Evolutionary conservation across 2,888 invertebrate genomes (phyloP), one percentile per base, ranked within the genome.

Genomic region (Acanthopleura granulata): DNA sequence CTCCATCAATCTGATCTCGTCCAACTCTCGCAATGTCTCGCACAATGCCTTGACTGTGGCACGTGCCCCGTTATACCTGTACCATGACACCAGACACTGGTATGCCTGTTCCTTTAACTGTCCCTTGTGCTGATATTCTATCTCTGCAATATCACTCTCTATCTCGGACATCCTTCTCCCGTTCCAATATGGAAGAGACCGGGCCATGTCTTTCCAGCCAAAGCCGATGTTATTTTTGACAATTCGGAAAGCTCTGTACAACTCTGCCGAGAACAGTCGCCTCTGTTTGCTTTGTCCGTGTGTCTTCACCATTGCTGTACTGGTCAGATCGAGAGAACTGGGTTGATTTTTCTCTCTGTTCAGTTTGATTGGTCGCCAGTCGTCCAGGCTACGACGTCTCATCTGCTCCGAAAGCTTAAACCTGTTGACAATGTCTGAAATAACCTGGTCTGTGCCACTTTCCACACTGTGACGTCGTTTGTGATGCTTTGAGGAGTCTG

Each of bases 31-130:
- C 49, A 76, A 62, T 4, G 76, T 72, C 16, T 74, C 30, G 49
- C 40, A 29, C 30, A 76, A 72, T 12, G 11, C 15, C 15, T 40
- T 72, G 12, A 74, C 72, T 6, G 74, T 30, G 9, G 74, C 76
- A 18, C 72, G 29, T 40, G 29, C 25, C 15, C 76, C 76, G 25
- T 25, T 50, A 51, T 71, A 29, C 12, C 25, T 66, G 66, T 66
- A 66, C 66, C 66, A 66, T 3, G 6, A 16, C 66, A 66, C 4
- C 51, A 72, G 22, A 25, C 50, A 61, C 71, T 77, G 77, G 40
- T 73, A 75, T 3, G 75, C 69, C 51, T 75, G 77, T 57, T 75
- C 77, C 74, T 72, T 73, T 16, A 77, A 69, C 72, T 77, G 75
- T 6, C 77, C 77, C 22, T 30, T 29, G 27, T 75, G 73, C 40